Evolutionary conservation across 2,797 vertebrate genomes (phyloP), one percentile per base, ranked within the genome.

Genomic region (Tokudaia muenninki): DNA sequence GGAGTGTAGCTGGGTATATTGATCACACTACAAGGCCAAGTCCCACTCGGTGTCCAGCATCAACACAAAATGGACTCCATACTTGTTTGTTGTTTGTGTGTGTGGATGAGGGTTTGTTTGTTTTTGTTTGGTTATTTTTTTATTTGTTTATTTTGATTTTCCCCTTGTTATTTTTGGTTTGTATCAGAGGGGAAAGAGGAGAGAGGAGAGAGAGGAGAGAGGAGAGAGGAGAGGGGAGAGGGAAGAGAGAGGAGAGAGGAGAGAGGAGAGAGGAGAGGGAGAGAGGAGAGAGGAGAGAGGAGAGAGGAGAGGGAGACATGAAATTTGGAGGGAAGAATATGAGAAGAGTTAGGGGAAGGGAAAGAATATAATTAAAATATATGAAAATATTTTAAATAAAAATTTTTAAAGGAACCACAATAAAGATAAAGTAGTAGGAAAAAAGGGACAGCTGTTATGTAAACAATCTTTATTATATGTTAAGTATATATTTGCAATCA

Each of bases 401-500:
- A 63, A 24, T 6, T 3, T 9, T 63, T 67, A 52, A 67, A 70
- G 63, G 41, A 61, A 52, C 12, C 83, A 52, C 37, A 67, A 87
- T 70, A 26, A 86, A 87, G 34, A 70, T 52, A 70, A 52, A 70
- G 11, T n/a, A 67, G 44, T 16, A 50, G 12, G 16, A 21, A 5
- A n/a, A n/a, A 67, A 65, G 79, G 8, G 41, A 78, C 61, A 41
- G 59, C 24, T 75, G 0, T 93, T 90, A 78, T 67, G 44, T 61
- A 90, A 74, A 67, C 52, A 92, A 37, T 34, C 50, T 87, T 37
- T 52, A 82, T 67, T 75, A 11, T 70, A 82, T 83, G 50, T 37
- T 91, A 67, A 79, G 37, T 16, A 4, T 65, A 63, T 29, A 94
- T 94, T 88, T 77, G 57, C 93, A 78, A 77, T 22, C 55, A 75